phyloP scores from a whole-genome alignment of 2,113 vertebrate species.

The Propithecus coquereli region DNA sequence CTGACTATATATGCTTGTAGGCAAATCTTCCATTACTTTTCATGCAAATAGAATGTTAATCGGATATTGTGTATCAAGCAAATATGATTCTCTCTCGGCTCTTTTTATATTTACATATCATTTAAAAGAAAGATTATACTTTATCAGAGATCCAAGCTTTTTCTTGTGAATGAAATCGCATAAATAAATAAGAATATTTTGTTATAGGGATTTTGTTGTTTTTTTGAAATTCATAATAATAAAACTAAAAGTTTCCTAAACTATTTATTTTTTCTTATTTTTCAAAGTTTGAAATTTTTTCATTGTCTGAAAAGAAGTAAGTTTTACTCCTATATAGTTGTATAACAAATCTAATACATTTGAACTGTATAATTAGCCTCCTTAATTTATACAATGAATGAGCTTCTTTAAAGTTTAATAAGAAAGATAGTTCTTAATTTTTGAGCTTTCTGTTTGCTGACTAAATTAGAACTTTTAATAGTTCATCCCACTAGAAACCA shows the following conservation, averaged over 20 bases:
- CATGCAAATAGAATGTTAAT: slow-evolving; percentile 41
- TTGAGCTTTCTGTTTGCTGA: slow-evolving; percentile 19
- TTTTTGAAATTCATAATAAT: background rate
- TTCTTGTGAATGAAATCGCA: slow-evolving; percentile 43
- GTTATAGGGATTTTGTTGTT: background rate
- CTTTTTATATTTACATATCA: slow-evolving; percentile 35
- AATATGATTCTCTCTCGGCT: background rate
- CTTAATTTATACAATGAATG: slow-evolving; percentile 5
- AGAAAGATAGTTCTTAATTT: slow-evolving; percentile 28
- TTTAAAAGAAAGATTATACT: slow-evolving; percentile 36
- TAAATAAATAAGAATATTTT: slow-evolving; percentile 43
- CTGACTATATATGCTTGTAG: background rate
- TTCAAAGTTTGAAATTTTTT: slow-evolving; percentile 39
- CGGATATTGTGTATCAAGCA: background rate
- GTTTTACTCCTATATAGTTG: background rate
- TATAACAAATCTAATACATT: slow-evolving; percentile 32
- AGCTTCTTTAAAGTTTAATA: background rate
- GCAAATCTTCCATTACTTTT: slow-evolving; percentile 19
- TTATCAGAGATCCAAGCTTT: background rate
- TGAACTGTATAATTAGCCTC: background rate
- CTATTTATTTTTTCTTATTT: slow-evolving; percentile 31
- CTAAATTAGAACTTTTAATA: slow-evolving; percentile 20
- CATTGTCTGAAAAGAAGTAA: slow-evolving; percentile 33
- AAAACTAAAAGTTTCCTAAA: background rate
- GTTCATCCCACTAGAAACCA: background rate